Evolutionary conservation across 2,888 invertebrate species (phyloP), one percentile per base, ranked within the genome.

Genomic region (Sabatieria punctata): DNA sequence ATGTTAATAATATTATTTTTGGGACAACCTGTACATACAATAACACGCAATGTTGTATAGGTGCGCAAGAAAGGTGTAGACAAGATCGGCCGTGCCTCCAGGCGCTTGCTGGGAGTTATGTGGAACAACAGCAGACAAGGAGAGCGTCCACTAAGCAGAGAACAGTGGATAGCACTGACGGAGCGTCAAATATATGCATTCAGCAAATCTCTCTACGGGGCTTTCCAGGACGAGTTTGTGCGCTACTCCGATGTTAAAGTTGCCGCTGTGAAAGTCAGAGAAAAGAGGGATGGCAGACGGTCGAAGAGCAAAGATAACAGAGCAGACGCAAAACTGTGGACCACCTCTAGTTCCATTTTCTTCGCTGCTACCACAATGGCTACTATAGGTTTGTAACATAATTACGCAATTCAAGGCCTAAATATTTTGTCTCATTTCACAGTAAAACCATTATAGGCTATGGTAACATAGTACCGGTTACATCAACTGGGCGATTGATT

Each of bases 281-380:
- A n/a, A n/a, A n/a, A n/a, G n/a, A n/a, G n/a, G n/a, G n/a, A n/a
- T n/a, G n/a, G n/a, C n/a, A n/a, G n/a, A n/a, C n/a, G n/a, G n/a
- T n/a, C n/a, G n/a, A n/a, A n/a, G n/a, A n/a, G n/a, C n/a, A n/a
- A n/a, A n/a, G n/a, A n/a, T n/a, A n/a, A n/a, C n/a, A n/a, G n/a
- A n/a, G 30, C 30, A 11, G 30, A 8, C 15, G 30, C 30, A 11
- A 60, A 63, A 48, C 50, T 61, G 54, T 63, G 63, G 63, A 64
- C 63, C 13, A 53, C 57, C 13, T 54, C 55, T 41, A 60, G 60
- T 42, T 57, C 63, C 1, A 48, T 63, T 4, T 63, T 63, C 50
- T 63, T 63, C 46, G 58, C 63, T 2, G 61, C 61, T 4, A 63
- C 63, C 2, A 63, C 63, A 1, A 63, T 63, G 63, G 61, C 63